Evolutionary conservation across 2,113 vertebrate genomes (phyloP).

Genomic region (Sus scrofa): T2T-Sscrofa CM000819.6:67075001-67075500

Average conservation of each 20-base stretch:
- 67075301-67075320: neutral
- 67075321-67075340: neutral
- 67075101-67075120: neutral
- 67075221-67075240: neutral
- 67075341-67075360: neutral
- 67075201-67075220: neutral
- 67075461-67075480: conserved; percentile 27
- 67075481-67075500: neutral
- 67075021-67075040: neutral
- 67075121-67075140: neutral
- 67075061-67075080: neutral
- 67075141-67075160: conserved; percentile 13
- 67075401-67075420: neutral
- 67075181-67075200: neutral
- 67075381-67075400: neutral
- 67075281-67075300: neutral
- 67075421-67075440: neutral
- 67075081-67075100: neutral
- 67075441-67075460: neutral
- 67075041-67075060: neutral
- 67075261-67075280: neutral
- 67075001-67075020: neutral
- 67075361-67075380: neutral
- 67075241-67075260: neutral
- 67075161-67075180: neutral